Conservation (phyloP, 1,140 invertebrate species). For the Phymastichus coffea region DNA sequence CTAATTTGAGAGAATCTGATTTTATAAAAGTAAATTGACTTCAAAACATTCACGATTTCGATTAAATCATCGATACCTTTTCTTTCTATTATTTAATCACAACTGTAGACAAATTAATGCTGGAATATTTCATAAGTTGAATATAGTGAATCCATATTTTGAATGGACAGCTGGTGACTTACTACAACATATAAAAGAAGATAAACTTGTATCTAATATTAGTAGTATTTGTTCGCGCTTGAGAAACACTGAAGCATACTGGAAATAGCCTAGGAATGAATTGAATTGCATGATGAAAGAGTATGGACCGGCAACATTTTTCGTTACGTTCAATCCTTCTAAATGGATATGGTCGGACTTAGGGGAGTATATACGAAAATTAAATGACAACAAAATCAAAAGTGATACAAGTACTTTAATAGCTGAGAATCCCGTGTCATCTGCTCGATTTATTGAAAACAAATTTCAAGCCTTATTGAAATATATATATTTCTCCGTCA, state of each 20-base stretch:
- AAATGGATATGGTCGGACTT: slow-evolving; percentile 46
- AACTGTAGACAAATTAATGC: slow-evolving; percentile 35
- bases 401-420: slow-evolving; percentile 32
- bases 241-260: slow-evolving; percentile 38
- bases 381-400: slow-evolving; percentile 32
- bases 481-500: slow-evolving; percentile 38
- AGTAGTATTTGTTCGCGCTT: slow-evolving; percentile 36
- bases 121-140: slow-evolving; percentile 41
- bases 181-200: slow-evolving; percentile 32
- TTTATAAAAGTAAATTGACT: slow-evolving; percentile 37
- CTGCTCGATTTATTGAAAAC: slow-evolving; percentile 40
- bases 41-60: slow-evolving; percentile 36
- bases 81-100: slow-evolving; percentile 38
- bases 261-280: slow-evolving; percentile 34
- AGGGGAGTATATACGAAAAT: slow-evolving; percentile 35
- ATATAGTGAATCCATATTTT: slow-evolving; percentile 33
- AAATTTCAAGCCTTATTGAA: slow-evolving; percentile 43
- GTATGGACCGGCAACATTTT: slow-evolving; percentile 47
- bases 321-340: slow-evolving; percentile 45
- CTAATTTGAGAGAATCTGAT: slow-evolving; percentile 32
- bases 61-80: slow-evolving; percentile 40
- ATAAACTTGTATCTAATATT: slow-evolving; percentile 34
- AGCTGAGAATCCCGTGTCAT: slow-evolving; percentile 38
- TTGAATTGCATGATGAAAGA: slow-evolving; percentile 40
- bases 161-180: slow-evolving; percentile 35